phyloP scores from a whole-genome alignment of 2,113 vertebrate species.

The Alligator sinensis region DNA sequence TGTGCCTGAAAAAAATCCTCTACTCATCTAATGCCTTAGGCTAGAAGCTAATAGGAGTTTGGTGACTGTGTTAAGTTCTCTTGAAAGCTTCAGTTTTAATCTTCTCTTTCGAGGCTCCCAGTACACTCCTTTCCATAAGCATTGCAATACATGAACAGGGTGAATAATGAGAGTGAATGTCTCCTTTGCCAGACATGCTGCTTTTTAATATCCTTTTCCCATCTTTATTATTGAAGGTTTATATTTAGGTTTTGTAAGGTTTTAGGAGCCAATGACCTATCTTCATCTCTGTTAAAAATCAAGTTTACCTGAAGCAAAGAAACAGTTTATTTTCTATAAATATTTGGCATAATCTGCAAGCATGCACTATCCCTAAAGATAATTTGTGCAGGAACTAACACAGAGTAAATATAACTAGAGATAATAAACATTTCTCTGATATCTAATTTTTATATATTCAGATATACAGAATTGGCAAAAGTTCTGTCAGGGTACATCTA shows the following conservation, averaged over 20 bases:
- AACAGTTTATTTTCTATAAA: not conserved
- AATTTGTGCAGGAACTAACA: not conserved
- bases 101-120: not conserved
- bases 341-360: not conserved
- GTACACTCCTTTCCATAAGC: not conserved
- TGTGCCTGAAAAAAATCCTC: not conserved
- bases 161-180: not conserved
- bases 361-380: not conserved
- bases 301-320: not conserved
- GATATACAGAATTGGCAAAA: not conserved
- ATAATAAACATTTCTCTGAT: not conserved
- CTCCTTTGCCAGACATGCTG: not conserved
- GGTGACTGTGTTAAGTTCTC: not conserved
- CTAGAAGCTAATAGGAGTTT: not conserved
- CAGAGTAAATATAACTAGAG: not conserved
- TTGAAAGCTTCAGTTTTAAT: not conserved
- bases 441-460: not conserved
- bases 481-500: too few species aligned
- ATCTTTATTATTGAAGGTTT: not conserved
- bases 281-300: not conserved
- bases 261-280: not conserved
- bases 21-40: not conserved
- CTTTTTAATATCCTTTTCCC: not conserved
- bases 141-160: not conserved
- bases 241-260: not conserved